A percentile compares a stretch with the other conserved stretches of the same genome.
phyloP scores from a whole-genome alignment of 1,140 invertebrate species.

The Phenacoccus solenopsis region DNA sequence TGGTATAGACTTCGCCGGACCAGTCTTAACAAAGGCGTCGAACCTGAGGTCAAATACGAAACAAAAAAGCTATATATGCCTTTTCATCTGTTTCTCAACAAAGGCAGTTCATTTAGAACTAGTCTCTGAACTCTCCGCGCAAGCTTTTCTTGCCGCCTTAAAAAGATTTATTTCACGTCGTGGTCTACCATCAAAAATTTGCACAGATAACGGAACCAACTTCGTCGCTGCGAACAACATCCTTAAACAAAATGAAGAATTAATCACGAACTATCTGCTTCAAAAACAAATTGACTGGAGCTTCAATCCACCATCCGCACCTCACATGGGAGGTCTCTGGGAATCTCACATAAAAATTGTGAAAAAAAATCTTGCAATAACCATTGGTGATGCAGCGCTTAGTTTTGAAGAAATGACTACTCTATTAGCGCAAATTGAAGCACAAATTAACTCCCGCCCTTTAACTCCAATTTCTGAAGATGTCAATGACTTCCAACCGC shows the following conservation, averaged over 20 bases:
- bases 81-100: conserved; percentile 29
- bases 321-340: conserved; percentile 31
- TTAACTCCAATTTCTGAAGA: conserved; percentile 24
- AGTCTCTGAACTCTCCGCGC: conserved; percentile 25
- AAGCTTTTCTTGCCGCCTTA: conserved; percentile 26
- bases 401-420: conserved; percentile 31
- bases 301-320: conserved; percentile 29
- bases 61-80: conserved; percentile 20
- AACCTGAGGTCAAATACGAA: background rate
- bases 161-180: conserved; percentile 19
- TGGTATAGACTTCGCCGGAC: conserved; percentile 26
- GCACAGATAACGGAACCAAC: conserved; percentile 21
- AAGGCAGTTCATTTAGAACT: conserved; percentile 28
- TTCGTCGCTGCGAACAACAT: conserved; percentile 24
- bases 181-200: conserved; percentile 7
- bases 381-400: conserved; percentile 21
- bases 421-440: conserved; percentile 28
- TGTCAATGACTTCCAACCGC: conserved; percentile 23
- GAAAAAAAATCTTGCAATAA: conserved; percentile 28
- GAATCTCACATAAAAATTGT: conserved; percentile 30
- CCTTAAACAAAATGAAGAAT: conserved; percentile 20
- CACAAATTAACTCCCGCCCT: conserved; percentile 30
- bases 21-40: conserved; percentile 8
- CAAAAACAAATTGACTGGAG: conserved; percentile 25
- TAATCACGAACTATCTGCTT: background rate